A percentile compares a stretch with the other conserved stretches of the same genome.
Evolutionary conservation across 2,797 vertebrate genomes (phyloP).

Genomic region (Sardinella longiceps): DNA sequence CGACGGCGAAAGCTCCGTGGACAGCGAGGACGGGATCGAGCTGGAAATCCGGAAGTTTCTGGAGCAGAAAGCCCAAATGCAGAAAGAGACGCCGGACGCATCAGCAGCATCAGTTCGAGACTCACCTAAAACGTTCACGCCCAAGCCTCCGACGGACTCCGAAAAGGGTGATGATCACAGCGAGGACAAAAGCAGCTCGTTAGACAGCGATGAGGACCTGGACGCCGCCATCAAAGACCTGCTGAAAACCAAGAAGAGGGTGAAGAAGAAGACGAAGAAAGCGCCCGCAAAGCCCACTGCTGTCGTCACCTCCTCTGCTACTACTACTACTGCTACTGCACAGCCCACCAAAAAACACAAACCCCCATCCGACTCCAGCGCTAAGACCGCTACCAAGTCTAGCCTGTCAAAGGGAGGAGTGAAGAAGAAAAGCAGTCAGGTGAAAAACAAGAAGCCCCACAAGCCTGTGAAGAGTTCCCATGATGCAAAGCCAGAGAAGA

Average conservation of each 20-base stretch:
- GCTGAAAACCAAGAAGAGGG: slow-evolving; percentile 87
- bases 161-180: slow-evolving; percentile 63
- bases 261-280: slow-evolving; percentile 83
- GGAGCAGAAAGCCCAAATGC: slow-evolving; percentile 88
- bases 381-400: slow-evolving; percentile 63
- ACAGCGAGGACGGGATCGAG: slow-evolving; percentile 96
- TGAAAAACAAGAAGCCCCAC: slow-evolving; percentile 6
- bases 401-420: slow-evolving; percentile 67
- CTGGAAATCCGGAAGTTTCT: slow-evolving; percentile 92
- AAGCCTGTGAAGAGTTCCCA: neutral
- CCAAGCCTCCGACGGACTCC: slow-evolving; percentile 36
- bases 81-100: slow-evolving; percentile 61
- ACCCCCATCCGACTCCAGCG: slow-evolving; percentile 57
- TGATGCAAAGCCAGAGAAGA: slow-evolving; percentile 40
- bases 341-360: slow-evolving; percentile 65
- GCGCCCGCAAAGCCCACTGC: slow-evolving; percentile 65
- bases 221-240: slow-evolving; percentile 93
- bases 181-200: slow-evolving; percentile 92
- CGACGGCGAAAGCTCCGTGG: slow-evolving; percentile 81
- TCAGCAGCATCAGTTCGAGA: slow-evolving; percentile 14
- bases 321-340: too few relatives aligned
- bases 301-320: slow-evolving; percentile 56
- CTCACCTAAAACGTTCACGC: slow-evolving; percentile 14
- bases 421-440: slow-evolving; percentile 45
- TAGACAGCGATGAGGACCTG: slow-evolving; percentile 96